Evolutionary conservation across 1,140 invertebrate species (phyloP).

Genomic region (Mercenaria mercenaria): DNA sequence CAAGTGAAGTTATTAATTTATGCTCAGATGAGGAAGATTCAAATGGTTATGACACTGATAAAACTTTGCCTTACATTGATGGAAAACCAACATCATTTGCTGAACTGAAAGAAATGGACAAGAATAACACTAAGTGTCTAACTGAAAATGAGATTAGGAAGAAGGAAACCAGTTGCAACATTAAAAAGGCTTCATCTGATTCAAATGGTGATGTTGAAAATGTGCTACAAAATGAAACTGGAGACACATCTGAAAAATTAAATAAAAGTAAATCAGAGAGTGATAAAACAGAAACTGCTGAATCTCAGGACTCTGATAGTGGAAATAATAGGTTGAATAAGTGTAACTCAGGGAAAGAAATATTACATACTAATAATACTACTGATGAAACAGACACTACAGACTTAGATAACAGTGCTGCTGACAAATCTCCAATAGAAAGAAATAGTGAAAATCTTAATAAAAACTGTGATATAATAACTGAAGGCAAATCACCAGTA

Average conservation of each 20-base stretch:
- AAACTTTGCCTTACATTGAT: constrained; percentile 24
- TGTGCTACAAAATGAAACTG: not conserved
- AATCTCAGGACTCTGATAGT: not conserved
- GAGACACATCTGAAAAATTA: not conserved
- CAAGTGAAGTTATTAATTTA: constrained; percentile 9
- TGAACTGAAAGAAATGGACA: not conserved
- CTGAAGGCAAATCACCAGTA: not conserved
- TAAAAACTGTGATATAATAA: not conserved
- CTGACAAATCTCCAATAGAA: not conserved
- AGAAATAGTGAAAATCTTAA: not conserved
- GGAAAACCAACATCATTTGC: not conserved
- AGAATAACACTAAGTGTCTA: not conserved
- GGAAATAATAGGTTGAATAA: not conserved
- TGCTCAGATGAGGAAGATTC: constrained; percentile 16
- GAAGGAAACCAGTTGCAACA: not conserved
- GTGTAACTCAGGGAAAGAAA: not conserved
- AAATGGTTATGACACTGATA: constrained; percentile 8
- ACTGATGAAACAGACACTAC: not conserved
- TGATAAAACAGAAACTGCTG: not conserved
- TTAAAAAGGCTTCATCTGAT: not conserved
- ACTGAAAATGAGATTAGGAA: not conserved
- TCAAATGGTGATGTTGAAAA: not conserved
- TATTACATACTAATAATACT: not conserved
- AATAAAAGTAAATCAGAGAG: not conserved
- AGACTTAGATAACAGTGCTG: not conserved